Conservation (phyloP, 2,797 vertebrate genomes). For the Choloepus didactylus region DNA sequence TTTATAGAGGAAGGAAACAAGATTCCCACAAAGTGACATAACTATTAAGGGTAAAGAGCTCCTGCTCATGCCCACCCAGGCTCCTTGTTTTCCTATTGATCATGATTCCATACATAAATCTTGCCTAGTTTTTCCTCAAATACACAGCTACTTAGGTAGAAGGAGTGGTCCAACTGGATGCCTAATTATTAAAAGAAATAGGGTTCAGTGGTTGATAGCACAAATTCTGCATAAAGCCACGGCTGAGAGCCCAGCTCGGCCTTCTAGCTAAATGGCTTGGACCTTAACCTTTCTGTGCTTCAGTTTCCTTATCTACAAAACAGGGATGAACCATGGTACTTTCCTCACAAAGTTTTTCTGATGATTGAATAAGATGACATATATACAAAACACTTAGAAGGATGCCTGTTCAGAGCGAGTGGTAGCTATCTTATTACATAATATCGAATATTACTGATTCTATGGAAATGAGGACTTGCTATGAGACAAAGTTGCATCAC, state of each 20-base stretch:
- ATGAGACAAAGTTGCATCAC: background rate
- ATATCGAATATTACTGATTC: background rate
- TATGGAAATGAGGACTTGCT: background rate
- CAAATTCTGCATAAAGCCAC: background rate
- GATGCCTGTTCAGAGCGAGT: background rate
- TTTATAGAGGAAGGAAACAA: conserved; percentile 6
- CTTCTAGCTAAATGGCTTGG: background rate
- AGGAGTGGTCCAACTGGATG: background rate
- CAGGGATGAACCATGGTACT: background rate
- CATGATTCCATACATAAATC: background rate
- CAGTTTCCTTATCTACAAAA: background rate
- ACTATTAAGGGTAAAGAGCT: background rate
- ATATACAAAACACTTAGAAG: background rate
- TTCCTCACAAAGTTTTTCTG: background rate
- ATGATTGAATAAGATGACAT: background rate
- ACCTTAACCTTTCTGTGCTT: background rate
- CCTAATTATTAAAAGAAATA: background rate
- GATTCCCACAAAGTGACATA: background rate
- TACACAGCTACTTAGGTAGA: background rate
- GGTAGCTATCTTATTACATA: background rate
- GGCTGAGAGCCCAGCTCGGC: background rate
- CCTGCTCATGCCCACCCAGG: fast-evolving
- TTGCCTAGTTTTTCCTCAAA: background rate
- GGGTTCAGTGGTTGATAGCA: background rate
- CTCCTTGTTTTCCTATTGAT: background rate